Evolutionary conservation across 1,140 invertebrate species (phyloP).

Genomic region (Bombus ignitus): DNA sequence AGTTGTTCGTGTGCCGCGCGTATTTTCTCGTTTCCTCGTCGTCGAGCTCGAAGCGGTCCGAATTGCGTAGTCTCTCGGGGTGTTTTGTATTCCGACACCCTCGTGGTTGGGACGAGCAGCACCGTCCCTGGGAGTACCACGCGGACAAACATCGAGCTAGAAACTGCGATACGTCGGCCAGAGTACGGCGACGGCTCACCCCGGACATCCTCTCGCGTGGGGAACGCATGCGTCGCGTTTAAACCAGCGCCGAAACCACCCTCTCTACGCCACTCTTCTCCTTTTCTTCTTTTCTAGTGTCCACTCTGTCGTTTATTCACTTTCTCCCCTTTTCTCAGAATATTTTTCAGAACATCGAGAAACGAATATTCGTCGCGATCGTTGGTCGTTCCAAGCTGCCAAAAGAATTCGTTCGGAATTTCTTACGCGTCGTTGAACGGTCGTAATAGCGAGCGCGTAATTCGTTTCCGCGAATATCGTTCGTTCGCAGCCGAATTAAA

Average conservation of each 20-base stretch:
- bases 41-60: too few relatives aligned
- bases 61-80: neutral
- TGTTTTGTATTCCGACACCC: slow-evolving; percentile 40
- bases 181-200: slow-evolving; percentile 74
- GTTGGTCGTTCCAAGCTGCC: too few relatives aligned
- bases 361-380: neutral
- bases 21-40: neutral
- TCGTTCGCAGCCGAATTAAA: neutral
- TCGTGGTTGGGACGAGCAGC: slow-evolving; percentile 66
- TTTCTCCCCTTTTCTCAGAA: neutral
- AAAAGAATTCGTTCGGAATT: too few relatives aligned
- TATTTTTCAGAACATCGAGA: neutral
- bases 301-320: neutral
- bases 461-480: too few relatives aligned
- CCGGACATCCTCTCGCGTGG: slow-evolving; percentile 72
- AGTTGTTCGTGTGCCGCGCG: neutral
- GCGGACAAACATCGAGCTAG: slow-evolving; percentile 82
- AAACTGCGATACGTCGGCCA: slow-evolving; percentile 81
- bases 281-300: slow-evolving; percentile 39
- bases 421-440: too few relatives aligned
- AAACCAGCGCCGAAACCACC: slow-evolving; percentile 77
- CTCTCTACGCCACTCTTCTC: slow-evolving; percentile 53
- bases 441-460: too few relatives aligned
- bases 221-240: slow-evolving; percentile 81
- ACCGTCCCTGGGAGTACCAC: slow-evolving; percentile 75